These are phyloP conservation scores for Calameuta filiformis DNA, from an alignment of 2,888 invertebrate species.

Conservation along the genomic window DNA sequence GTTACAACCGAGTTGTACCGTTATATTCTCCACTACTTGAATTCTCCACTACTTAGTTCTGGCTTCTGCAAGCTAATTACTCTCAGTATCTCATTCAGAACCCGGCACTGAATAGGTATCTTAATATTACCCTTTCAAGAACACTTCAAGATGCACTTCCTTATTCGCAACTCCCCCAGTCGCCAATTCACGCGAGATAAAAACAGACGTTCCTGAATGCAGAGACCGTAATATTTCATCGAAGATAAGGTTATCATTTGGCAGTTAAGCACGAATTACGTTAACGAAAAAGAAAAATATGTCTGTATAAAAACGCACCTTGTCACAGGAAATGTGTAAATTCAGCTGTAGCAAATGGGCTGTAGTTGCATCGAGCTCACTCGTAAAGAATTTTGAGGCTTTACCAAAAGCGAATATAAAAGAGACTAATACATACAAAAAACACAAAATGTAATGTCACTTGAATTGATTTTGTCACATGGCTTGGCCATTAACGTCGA, in stretches of 20 bases:
- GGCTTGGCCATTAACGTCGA: constrained; percentile 45
- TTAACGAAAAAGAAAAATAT: neutral
- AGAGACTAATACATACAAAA: constrained; percentile 42
- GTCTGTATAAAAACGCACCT: neutral
- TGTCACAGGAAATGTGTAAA: neutral
- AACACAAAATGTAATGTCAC: constrained; percentile 52
- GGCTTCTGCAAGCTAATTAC: constrained; percentile 17
- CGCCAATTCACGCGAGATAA: neutral
- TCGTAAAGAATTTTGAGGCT: constrained; percentile 41
- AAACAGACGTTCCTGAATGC: neutral
- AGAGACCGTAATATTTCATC: neutral
- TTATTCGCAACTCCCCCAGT: neutral
- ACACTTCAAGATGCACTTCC: constrained; percentile 6
- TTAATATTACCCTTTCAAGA: constrained; percentile 9
- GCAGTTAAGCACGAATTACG: neutral
- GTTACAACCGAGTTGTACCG: neutral
- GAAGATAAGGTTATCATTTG: neutral
- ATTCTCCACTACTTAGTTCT: neutral
- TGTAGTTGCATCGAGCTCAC: constrained; percentile 30
- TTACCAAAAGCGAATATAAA: constrained; percentile 16
- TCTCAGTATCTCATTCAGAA: constrained; percentile 10
- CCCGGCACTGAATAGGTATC: constrained; percentile 8
- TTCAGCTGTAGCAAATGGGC: constrained; percentile 14
- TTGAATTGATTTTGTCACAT: constrained; percentile 59
- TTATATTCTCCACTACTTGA: neutral